Evolutionary conservation across 2,113 vertebrate genomes (phyloP).

Genomic region (Podarcis raffonei): DNA sequence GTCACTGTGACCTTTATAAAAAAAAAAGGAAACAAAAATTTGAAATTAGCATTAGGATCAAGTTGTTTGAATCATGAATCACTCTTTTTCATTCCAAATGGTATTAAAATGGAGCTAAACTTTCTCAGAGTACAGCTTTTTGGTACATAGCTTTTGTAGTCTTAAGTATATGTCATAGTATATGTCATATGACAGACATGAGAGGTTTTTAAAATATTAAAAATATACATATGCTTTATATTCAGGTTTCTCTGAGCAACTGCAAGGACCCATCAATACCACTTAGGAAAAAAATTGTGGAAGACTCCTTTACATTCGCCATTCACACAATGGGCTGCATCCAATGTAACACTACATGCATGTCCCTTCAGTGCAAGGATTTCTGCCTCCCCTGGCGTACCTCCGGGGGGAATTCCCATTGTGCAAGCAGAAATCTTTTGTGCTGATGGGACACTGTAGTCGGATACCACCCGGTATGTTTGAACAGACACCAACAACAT

Average conservation of each 20-base stretch:
- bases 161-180: too few relatives aligned
- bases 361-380: too few relatives aligned
- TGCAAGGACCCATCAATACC: not conserved
- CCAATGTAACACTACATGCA: too few relatives aligned
- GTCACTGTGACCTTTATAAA: slow-evolving; percentile 62
- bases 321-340: not conserved
- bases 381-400: too few relatives aligned
- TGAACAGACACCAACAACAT: not conserved
- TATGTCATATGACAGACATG: too few relatives aligned
- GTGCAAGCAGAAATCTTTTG: too few relatives aligned
- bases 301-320: not conserved
- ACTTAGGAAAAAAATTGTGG: not conserved
- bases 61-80: not conserved
- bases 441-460: too few relatives aligned
- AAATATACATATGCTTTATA: too few relatives aligned
- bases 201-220: too few relatives aligned
- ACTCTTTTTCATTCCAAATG: not conserved
- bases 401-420: too few relatives aligned
- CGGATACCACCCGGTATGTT: too few relatives aligned
- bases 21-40: slow-evolving; percentile 56
- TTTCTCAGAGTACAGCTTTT: not conserved
- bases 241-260: too few relatives aligned
- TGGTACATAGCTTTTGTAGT: not conserved
- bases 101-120: not conserved
- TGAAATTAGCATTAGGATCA: slow-evolving; percentile 38